Base-by-base conservation (phyloP, 53 echinoderm and acorn worm genomes). In the Holothuria leucospilota region DNA sequence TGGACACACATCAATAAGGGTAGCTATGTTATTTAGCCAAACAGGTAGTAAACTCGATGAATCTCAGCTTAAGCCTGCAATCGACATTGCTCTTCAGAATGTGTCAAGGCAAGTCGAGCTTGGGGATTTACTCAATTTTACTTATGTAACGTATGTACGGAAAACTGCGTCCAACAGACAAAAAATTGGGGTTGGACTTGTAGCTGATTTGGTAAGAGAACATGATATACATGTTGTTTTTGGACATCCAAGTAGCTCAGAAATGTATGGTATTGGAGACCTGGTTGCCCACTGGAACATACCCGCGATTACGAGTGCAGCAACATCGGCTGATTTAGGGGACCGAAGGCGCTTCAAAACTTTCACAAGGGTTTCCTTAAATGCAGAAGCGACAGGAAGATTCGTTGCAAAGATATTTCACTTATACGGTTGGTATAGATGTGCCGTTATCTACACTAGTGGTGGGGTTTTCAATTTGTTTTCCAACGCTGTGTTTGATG, bases 271-370 rank as follows among this genome's bases (percentile, higher is more conserved):
- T 49, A 49, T 75, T 2, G 75, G 38, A n/a, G 75, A 75, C 28
- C 27, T 75, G 51, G 75, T 75, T 10, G 51, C 49, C 20, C 21
- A 74, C 74, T 90, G 90, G 90, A 71, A 86, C 56, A 42, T 90
- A 8, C 63, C 90, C 14, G 86, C 86, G 27, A 20, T 90, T 4
- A 69, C 84, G 12, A 51, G 68, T 46, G 89, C 80, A 26, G 62
- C 83, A 26, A 74, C 81, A n/a, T 24, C 87, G 0, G 23, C 20
- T 0, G 85, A 77, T 13, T 51, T 94, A 40, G 89, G 87, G 24
- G 90, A 94, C 61, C 89, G 89, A 21, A 38, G 28, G 4, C 85
- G 94, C 1, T 91, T 63, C 39, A 82, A 80, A 15, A 91, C 91
- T 8, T 84, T 94, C 13, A 91, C 88, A 29, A 46, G 89, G 13